Evolutionary conservation across 2,797 vertebrate species (phyloP).

Genomic region (Cyprinella venusta): DNA sequence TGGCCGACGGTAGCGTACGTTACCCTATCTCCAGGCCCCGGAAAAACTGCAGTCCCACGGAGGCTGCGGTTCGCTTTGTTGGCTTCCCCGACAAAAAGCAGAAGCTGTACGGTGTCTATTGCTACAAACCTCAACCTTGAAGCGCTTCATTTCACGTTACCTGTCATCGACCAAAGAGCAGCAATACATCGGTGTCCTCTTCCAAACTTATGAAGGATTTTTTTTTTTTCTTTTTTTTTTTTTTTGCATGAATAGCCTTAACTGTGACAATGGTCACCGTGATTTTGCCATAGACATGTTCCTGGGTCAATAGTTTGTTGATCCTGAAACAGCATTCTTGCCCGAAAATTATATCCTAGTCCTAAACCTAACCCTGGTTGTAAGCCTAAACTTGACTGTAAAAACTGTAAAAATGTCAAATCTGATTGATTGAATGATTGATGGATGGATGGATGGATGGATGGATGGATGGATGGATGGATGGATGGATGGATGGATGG

Average conservation of each 20-base stretch:
- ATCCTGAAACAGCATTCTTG: neutral
- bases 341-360: neutral
- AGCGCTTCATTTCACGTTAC: conserved; percentile 33
- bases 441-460: too few species aligned
- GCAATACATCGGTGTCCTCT: conserved; percentile 53
- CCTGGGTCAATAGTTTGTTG: neutral
- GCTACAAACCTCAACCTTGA: conserved; percentile 84
- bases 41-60: conserved; percentile 91
- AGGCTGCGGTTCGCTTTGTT: conserved; percentile 89
- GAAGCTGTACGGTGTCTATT: conserved; percentile 94
- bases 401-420: neutral
- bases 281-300: neutral
- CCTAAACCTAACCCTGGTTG: neutral
- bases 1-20: conserved; percentile 94
- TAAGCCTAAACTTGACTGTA: neutral
- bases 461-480: too few species aligned
- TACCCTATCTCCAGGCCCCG: conserved; percentile 93
- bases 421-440: neutral
- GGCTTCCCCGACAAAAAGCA: conserved; percentile 92
- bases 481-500: too few species aligned
- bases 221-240: too few species aligned
- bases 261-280: conserved; percentile 82
- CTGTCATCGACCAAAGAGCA: conserved; percentile 74
- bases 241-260: conserved; percentile 81
- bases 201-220: conserved; percentile 71